Base-by-base conservation (phyloP, 92 coral and sea anemone species). In the Umimayanthus kanabou region DNA sequence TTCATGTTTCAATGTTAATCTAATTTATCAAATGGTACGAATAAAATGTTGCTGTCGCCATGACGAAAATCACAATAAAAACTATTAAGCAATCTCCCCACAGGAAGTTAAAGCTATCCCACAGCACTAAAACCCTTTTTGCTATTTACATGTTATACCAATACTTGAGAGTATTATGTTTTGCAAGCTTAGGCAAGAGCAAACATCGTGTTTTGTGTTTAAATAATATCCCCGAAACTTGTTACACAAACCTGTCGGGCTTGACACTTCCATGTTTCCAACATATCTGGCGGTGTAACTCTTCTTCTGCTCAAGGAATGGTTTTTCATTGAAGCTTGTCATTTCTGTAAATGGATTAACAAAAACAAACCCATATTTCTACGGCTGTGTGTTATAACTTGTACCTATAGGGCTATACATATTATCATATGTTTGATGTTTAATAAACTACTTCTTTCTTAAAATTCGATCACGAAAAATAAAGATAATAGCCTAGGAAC, bases 241-340 rank as follows among this genome's bases (percentile, higher is more conserved):
- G 39, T 42, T 9, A 28, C 37, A 87, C 87, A 29, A 85, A 96
- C 98, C 98, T 88, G 99, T 93, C 11, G 98, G 95, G 84, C 91
- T 95, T 29, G 94, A 79, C 14, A 97, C 99, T 18, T 92, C 98
- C 53, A 93, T 91, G 49, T 87, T 89, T 9, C 99, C 99, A 20
- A 94, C 89, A 86, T 93, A 97, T 69, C 93, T 95, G 33, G 98
- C 99, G 39, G 98, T 93, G 87, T 95, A 97, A 81, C 95, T 96
- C 82, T 90, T 97, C 88, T 94, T 92, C 29, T 91, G 89, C 85
- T 97, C 98, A 15, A 94, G 85, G 40, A 93, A 90, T 39, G 99
- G 99, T 74, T 97, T 97, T 88, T 95, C 99, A 90, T 97, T 97
- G 78, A 97, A 97, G 80, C 96, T 93, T 15, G 97, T 95, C 93